Conservation (phyloP, 2,797 vertebrate genomes). For the Myotis findleyi region DNA sequence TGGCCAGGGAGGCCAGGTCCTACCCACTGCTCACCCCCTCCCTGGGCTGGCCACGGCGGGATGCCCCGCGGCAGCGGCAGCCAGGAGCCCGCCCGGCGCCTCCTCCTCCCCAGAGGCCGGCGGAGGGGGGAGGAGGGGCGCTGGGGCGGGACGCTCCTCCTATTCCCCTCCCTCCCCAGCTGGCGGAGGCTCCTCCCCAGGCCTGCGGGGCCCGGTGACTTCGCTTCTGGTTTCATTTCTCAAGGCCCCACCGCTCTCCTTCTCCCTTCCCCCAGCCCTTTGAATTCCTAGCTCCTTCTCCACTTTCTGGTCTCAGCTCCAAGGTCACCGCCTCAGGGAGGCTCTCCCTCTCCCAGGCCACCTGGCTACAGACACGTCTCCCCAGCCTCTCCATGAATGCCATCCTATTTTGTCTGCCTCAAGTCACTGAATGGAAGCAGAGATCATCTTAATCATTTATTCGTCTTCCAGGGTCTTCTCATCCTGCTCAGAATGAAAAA, state of each 20-base stretch:
- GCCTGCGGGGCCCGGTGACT: background rate
- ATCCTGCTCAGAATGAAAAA: background rate
- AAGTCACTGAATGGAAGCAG: background rate
- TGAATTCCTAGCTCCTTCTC: conserved; percentile 27
- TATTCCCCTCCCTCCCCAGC: background rate
- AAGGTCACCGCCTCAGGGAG: background rate
- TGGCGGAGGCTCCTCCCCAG: conserved; percentile 15
- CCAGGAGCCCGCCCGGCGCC: conserved; percentile 61
- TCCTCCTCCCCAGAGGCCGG: conserved; percentile 59
- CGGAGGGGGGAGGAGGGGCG: background rate
- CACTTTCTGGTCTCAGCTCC: background rate
- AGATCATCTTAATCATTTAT: background rate
- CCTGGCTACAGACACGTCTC: background rate
- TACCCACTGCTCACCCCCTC: conserved; percentile 3
- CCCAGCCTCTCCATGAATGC: background rate
- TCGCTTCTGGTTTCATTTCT: conserved; percentile 66
- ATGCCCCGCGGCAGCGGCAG: background rate
- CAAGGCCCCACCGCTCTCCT: background rate
- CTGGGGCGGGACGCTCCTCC: conserved; percentile 12
- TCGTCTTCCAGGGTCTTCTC: background rate
- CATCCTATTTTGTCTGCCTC: background rate
- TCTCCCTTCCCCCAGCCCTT: background rate
- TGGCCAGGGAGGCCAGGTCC: background rate
- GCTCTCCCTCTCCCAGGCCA: background rate
- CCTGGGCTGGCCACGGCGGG: background rate